These are phyloP conservation scores for Cromileptes altivelis DNA, from an alignment of 2,113 vertebrate species.

Conservation along the genomic window DNA sequence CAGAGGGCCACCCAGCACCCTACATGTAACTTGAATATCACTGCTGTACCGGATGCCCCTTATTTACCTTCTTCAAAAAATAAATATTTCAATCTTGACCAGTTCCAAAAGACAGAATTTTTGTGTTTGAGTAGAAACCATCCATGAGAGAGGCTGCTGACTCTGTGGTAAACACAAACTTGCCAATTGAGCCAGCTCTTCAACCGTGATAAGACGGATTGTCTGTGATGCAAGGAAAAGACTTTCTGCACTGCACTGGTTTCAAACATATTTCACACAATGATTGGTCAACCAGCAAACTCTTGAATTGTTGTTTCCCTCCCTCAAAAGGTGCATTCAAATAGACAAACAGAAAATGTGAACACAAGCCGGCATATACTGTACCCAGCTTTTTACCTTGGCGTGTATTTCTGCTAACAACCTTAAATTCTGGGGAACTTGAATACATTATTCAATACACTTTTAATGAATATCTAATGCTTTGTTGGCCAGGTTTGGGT, in stretches of 20 bases:
- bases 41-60: too few species aligned
- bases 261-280: constrained; percentile 6
- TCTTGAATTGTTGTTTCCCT: not conserved
- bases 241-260: not conserved
- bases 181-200: not conserved
- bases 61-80: not conserved
- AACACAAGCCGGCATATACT: constrained; percentile 15
- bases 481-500: constrained; percentile 14
- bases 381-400: not conserved
- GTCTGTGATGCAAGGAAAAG: constrained; percentile 2
- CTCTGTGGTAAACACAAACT: constrained; percentile 1
- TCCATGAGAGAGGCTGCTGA: constrained; percentile 11
- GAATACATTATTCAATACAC: constrained; percentile 35
- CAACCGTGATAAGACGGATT: constrained; percentile 3
- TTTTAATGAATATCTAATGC: constrained; percentile 55
- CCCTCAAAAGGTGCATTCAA: not conserved
- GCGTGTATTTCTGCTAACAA: constrained; percentile 26
- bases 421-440: constrained; percentile 14
- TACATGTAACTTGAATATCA: too few species aligned
- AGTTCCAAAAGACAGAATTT: not conserved
- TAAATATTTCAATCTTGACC: not conserved
- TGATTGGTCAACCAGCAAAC: not conserved
- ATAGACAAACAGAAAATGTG: constrained; percentile 17
- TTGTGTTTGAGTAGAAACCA: not conserved
- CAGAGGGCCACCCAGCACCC: too few species aligned